Evolutionary conservation across 2,888 invertebrate species (phyloP), one percentile per base, ranked within the genome.

Genomic region (Clivina fossor): DNA sequence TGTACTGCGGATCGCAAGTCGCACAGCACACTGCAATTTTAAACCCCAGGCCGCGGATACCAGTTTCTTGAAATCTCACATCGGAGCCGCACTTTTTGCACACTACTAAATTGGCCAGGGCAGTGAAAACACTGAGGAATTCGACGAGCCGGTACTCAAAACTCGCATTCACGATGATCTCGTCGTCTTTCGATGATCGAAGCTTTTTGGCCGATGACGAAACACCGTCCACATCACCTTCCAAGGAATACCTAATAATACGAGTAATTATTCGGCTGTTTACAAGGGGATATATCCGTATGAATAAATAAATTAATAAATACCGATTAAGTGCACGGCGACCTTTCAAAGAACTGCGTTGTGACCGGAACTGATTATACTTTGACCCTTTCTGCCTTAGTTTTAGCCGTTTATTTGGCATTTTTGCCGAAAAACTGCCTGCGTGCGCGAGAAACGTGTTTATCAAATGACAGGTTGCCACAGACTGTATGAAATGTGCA

Each of bases 11-110:
- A 18, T 53, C 48, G 53, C 58, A 61, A 33, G 55, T 61, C 44
- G 57, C 48, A 47, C 62, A 63, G 33, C 58, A 41, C 22, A 63
- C 56, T 19, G 60, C 57, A 30, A 62, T 46, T 58, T 61, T 58
- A 47, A 64, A 57, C 7, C 61, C 62, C 33, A 63, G 62, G 26
- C 60, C 61, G 11, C 60, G 61, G 22, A 60, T 60, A 30, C 58
- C 47, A 46, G 32, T 49, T 60, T 62, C 61, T 9, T 47, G 53
- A 35, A 64, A 62, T 19, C 33, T 19, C 24, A 62, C 54, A 18
- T 62, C 47, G 15, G 60, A 63, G 38, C 57, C 44, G 48, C 61
- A 64, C 58, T 43, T 33, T 57, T 63, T 61, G 33, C 62, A 63
- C 16, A 63, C 58, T 43, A 64, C 57, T 19, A 38, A 26, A 18